Evolutionary conservation across 2,888 invertebrate genomes (phyloP), one percentile per base, ranked within the genome.

Genomic region (Lordiphosa fenestrarum): DNA sequence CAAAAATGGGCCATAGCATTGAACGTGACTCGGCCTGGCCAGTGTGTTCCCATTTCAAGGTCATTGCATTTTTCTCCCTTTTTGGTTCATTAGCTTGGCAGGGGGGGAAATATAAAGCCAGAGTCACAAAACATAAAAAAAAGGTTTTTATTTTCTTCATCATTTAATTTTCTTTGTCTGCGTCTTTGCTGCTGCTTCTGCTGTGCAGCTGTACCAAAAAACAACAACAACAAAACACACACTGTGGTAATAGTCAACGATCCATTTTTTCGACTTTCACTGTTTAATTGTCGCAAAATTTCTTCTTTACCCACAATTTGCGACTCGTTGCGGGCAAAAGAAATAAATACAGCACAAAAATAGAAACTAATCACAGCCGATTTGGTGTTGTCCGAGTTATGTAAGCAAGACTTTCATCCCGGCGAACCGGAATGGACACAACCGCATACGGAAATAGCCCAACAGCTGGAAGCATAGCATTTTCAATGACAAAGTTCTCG

Each of bases 231-330:
- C 4, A 4, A 19, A 51, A 56, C 52, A 6, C 6, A 25, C 37
- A 50, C 40, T 42, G 36, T 52, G 61, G 44, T 75, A 60, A 65
- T 62, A 25, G 48, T 57, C 66, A 47, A 42, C 46, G 67, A 67
- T 64, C 41, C 71, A 67, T 64, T 81, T 73, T 30, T 63, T 63
- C 64, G 52, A 76, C 75, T 76, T 76, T 76, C 75, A 72, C 75
- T 76, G 64, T 46, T 65, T 80, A 76, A 76, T 76, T 76, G 75
- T 76, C 81, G 84, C 75, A 57, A 80, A 80, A 80, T 82, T 73
- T 78, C 70, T 73, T 73, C 54, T 35, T 47, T 42, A 23, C 23
- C 23, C 23, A 6, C 23, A 23, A 23, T 23, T 23, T 23, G 23
- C 1, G 9, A 30, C 30, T 30, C 30, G 30, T 30, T 30, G 7